phyloP scores from a whole-genome alignment of 2,888 invertebrate genomes.

The Synergus laeviventris region DNA sequence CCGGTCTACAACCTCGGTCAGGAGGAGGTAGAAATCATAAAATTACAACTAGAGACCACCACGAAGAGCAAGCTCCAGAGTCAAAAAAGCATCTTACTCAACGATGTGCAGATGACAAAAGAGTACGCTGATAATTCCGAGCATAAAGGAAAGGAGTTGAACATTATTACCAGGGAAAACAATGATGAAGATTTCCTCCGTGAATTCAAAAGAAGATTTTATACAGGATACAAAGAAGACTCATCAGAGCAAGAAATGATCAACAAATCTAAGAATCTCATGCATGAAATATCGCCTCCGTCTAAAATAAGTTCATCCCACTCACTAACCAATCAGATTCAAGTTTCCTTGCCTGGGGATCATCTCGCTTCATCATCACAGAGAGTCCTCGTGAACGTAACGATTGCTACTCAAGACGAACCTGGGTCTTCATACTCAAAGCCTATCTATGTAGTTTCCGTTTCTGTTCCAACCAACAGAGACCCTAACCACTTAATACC shows the following conservation, averaged over 20 bases:
- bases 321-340: conserved; percentile 52
- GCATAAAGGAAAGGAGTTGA: conserved; percentile 58
- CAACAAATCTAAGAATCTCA: background rate
- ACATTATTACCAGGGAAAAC: conserved; percentile 61
- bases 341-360: conserved; percentile 46
- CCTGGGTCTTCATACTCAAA: conserved; percentile 78
- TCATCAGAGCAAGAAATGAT: background rate
- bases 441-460: conserved; percentile 87
- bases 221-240: conserved; percentile 42
- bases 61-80: background rate
- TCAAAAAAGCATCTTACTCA: background rate
- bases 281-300: conserved; percentile 40
- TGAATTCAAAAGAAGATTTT: conserved; percentile 65
- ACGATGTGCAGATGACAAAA: conserved; percentile 48
- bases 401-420: conserved; percentile 85
- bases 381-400: conserved; percentile 88
- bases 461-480: conserved; percentile 85
- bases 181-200: conserved; percentile 67
- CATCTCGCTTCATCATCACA: conserved; percentile 72
- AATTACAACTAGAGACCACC: conserved; percentile 68
- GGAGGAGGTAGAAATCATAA: conserved; percentile 77
- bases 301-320: conserved; percentile 28
- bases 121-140: conserved; percentile 54
- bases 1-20: conserved; percentile 74
- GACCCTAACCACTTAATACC: conserved; percentile 73